Evolutionary conservation across 2,888 invertebrate species (phyloP), one percentile per base, ranked within the genome.

Genomic region (Hirtodrosophila confusa): DNA sequence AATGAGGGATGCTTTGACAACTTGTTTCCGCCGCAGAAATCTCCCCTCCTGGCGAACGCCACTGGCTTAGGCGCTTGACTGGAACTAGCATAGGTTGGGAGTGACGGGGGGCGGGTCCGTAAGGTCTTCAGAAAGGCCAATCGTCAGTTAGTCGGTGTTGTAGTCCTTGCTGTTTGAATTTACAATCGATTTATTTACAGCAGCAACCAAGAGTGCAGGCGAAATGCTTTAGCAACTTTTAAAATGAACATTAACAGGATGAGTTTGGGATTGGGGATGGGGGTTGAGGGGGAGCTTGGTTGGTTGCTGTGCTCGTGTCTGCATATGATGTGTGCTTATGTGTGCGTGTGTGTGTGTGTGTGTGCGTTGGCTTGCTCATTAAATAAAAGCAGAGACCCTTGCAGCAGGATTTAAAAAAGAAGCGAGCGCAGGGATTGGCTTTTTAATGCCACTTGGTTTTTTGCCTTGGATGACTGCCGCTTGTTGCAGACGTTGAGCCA

Each of bases 111-210:
- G 12, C 0, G 35, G 3, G 4, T 35, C 6, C 9, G n/a, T 0
- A 31, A 33, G 4, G 53, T 40, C 11, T 24, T 17, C 1, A 6
- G 41, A 17, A 48, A 39, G 53, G 36, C 68, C 49, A 53, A 36
- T 54, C 50, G 49, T 45, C 39, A 57, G 68, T 54, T 54, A 27
- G 66, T 49, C 7, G 7, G 6, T 37, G 24, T 17, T 44, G 50
- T n/a, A 44, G 50, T 50, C n/a, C 31, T 33, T 50, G 56, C 54
- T 61, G 67, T 29, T 56, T 56, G 33, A 69, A 72, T 58, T 75
- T 70, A 55, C 75, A 77, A 82, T 86, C 84, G 80, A 84, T 86
- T 80, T 78, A 77, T 78, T 68, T 78, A 49, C 61, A 73, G 64
- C 57, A 67, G 55, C 48, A 61, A 61, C 49, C 27, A 36, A 45